Evolutionary conservation across 2,113 vertebrate species (phyloP).

Genomic region (Corvus moneduloides): DNA sequence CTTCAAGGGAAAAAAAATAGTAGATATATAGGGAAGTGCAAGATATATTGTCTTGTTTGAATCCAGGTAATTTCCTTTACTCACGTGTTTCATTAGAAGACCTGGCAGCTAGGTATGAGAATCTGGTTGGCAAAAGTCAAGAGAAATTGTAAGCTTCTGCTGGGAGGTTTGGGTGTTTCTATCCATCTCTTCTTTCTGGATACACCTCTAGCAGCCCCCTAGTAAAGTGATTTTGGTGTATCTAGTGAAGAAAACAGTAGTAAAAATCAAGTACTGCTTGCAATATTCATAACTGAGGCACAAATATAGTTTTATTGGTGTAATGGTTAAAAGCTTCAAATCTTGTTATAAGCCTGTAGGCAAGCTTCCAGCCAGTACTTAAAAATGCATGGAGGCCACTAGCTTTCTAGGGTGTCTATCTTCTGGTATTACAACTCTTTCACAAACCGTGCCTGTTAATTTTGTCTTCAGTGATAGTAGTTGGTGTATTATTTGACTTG

Average conservation of each 20-base stretch:
- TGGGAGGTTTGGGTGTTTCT: not conserved
- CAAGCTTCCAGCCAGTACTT: not conserved
- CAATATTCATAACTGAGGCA: not conserved
- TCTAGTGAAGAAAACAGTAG: not conserved
- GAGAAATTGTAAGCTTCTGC: not conserved
- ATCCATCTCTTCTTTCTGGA: not conserved
- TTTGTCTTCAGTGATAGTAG: not conserved
- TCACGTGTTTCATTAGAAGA: not conserved
- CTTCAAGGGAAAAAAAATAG: not conserved
- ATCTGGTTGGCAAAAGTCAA: not conserved
- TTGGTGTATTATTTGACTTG: not conserved
- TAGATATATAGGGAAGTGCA: not conserved
- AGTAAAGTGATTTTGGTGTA: not conserved
- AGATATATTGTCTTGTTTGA: not conserved
- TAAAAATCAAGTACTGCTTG: not conserved
- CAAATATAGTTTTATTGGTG: accelerated
- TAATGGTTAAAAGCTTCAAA: not conserved
- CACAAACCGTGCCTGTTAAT: not conserved
- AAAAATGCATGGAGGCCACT: not conserved
- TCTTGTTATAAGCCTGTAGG: not conserved
- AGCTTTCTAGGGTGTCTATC: not conserved
- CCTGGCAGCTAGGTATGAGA: not conserved
- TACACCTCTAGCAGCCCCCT: not conserved
- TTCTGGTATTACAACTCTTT: not conserved
- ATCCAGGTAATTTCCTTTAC: not conserved